Conservation (phyloP, 2,797 vertebrate species). For the Nannoperca obscura region DNA sequence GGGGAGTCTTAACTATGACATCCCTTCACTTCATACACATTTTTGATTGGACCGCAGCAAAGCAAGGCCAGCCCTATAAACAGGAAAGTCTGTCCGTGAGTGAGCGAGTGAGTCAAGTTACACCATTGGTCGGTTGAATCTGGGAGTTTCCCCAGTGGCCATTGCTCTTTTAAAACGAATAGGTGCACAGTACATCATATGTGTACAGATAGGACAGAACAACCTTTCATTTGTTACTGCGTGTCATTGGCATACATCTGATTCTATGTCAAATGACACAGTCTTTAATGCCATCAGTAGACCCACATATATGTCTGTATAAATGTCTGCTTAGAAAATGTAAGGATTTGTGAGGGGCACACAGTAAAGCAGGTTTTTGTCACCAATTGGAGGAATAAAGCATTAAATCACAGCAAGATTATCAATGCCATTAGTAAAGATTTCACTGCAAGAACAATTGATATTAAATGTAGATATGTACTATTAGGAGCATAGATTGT, state of each 20-base stretch:
- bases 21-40: too few species aligned
- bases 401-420: neutral
- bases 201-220: too few species aligned
- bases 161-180: too few species aligned
- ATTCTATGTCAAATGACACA: neutral
- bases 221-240: neutral
- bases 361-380: neutral
- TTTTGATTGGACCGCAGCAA: too few species aligned
- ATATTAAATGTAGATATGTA: neutral
- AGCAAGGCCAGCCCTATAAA: too few species aligned
- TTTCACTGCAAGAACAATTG: neutral
- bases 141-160: too few species aligned
- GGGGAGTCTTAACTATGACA: too few species aligned
- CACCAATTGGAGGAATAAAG: neutral
- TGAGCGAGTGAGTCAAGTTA: too few species aligned
- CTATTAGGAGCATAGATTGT: neutral
- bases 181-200: too few species aligned
- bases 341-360: neutral
- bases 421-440: neutral
- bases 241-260: neutral
- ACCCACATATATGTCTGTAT: neutral
- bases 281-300: neutral
- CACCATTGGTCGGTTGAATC: too few species aligned
- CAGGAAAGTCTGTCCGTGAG: too few species aligned
- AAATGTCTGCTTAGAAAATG: neutral